These are phyloP conservation scores for Caenorhabditis parvicauda DNA, from an alignment of 2,888 invertebrate genomes.

Conservation along the genomic window DNA sequence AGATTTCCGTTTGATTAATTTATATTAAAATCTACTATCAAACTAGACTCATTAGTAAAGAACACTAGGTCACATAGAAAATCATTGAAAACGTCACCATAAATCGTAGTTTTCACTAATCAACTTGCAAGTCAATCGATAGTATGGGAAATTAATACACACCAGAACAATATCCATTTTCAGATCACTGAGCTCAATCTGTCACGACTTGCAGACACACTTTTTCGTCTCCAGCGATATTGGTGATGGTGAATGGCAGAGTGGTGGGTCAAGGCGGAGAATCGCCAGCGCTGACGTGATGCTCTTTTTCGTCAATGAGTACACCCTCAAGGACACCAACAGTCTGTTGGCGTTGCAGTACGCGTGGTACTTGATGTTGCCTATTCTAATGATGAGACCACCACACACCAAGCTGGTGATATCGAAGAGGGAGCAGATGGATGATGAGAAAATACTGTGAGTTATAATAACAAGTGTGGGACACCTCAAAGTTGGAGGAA, in stretches of 20 bases:
- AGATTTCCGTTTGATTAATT: too few relatives aligned
- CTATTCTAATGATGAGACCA: conserved; percentile 46
- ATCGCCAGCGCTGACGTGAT: conserved; percentile 29
- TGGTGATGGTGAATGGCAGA: conserved; percentile 1
- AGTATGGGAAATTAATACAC: too few relatives aligned
- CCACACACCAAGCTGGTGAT: conserved; percentile 47
- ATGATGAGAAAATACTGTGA: conserved; percentile 8
- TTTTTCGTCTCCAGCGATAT: conserved; percentile 40
- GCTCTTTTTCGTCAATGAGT: conserved; percentile 49
- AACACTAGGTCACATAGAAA: too few relatives aligned
- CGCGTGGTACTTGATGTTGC: conserved; percentile 47
- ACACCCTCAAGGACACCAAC: conserved; percentile 42
- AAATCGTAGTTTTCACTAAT: too few relatives aligned
- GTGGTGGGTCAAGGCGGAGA: too few relatives aligned
- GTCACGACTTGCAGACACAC: conserved; percentile 38
- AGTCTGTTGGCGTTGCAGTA: conserved; percentile 45
- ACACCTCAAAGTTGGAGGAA: too few relatives aligned
- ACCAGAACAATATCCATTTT: too few relatives aligned
- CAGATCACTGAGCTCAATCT: conserved; percentile 36
- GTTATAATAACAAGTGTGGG: not conserved
- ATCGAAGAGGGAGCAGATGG: conserved; percentile 21
- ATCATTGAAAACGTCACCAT: too few relatives aligned
- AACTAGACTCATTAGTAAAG: too few relatives aligned
- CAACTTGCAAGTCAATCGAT: too few relatives aligned
- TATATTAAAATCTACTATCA: too few relatives aligned